These are phyloP conservation scores for Delphinus delphis DNA, from an alignment of 2,113 vertebrate genomes.

Conservation along the genomic window DNA sequence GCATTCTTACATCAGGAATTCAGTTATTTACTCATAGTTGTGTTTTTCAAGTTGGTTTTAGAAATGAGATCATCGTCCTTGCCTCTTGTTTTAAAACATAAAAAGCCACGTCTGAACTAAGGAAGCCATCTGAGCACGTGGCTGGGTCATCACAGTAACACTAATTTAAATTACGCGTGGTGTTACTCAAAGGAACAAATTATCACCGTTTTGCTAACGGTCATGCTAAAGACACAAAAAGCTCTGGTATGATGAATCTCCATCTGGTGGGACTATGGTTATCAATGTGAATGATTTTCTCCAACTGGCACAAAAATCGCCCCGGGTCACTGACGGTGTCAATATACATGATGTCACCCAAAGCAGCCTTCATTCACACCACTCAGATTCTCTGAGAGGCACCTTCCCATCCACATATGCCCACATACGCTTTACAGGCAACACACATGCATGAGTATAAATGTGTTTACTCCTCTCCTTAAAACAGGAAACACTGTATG, in stretches of 20 bases:
- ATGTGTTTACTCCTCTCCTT: not conserved
- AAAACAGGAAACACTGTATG: not conserved
- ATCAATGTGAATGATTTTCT: constrained; percentile 70
- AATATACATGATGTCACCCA: constrained; percentile 75
- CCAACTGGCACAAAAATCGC: constrained; percentile 67
- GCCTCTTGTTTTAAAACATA: constrained; percentile 72
- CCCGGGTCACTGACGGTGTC: constrained; percentile 68
- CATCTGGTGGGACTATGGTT: constrained; percentile 56
- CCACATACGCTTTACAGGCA: not conserved
- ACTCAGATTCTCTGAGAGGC: constrained; percentile 48
- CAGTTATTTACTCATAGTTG: constrained; percentile 67
- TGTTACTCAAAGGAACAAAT: constrained; percentile 51
- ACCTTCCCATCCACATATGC: not conserved
- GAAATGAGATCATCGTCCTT: constrained; percentile 42
- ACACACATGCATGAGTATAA: not conserved
- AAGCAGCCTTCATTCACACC: constrained; percentile 46
- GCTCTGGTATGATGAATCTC: constrained; percentile 36
- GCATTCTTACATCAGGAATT: constrained; percentile 44
- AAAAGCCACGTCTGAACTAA: constrained; percentile 72
- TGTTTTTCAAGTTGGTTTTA: constrained; percentile 52
- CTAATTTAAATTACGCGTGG: constrained; percentile 48
- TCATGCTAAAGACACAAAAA: not conserved
- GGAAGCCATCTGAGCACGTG: constrained; percentile 68
- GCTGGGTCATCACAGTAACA: constrained; percentile 54
- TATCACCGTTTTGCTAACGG: constrained; percentile 53